phyloP scores from a whole-genome alignment of 2,888 invertebrate species.

The Gortyna flavago region DNA sequence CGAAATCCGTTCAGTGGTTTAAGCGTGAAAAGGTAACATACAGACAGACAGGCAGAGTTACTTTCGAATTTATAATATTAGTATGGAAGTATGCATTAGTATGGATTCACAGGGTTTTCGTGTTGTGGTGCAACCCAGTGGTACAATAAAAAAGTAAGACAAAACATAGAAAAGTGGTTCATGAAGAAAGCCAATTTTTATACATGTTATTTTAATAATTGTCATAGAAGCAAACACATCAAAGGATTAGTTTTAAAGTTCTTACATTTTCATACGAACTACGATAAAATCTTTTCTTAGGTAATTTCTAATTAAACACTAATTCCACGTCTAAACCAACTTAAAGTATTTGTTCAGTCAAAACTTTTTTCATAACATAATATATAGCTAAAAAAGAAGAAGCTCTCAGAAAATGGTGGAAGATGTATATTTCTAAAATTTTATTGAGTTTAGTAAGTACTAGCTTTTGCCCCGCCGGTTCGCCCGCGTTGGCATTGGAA shows the following conservation, averaged over 20 bases:
- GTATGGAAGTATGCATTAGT: too few species aligned
- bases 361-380: neutral
- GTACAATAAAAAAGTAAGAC: neutral
- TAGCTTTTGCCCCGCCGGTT: neutral
- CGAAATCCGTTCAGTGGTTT: too few species aligned
- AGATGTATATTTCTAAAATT: too few species aligned
- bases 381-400: neutral
- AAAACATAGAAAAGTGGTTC: neutral
- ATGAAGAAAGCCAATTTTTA: neutral
- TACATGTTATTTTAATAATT: neutral
- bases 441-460: neutral
- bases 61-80: too few species aligned
- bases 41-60: too few species aligned
- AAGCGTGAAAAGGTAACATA: too few species aligned
- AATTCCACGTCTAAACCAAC: neutral
- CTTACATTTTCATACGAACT: neutral
- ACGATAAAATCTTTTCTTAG: neutral
- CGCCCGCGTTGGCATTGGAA: neutral
- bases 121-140: neutral
- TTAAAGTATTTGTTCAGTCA: neutral
- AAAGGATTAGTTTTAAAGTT: neutral
- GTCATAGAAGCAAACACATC: neutral
- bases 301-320: neutral
- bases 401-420: too few species aligned
- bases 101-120: too few species aligned